Conservation (phyloP, 2,888 invertebrate genomes). For the Rhingia rostrata region DNA sequence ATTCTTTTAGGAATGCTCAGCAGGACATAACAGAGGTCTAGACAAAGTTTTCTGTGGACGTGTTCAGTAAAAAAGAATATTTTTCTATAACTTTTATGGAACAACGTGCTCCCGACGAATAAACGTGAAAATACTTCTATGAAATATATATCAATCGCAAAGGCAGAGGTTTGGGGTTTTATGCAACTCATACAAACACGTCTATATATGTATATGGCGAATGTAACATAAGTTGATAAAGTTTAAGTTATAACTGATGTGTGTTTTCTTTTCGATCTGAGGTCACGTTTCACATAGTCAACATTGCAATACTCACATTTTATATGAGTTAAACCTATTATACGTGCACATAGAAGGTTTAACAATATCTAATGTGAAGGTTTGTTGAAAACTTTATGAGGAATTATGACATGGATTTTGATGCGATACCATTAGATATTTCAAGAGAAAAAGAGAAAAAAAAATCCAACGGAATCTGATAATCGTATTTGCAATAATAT, state of each 20-base stretch:
- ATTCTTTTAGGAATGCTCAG: constrained; percentile 8
- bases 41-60: constrained; percentile 36
- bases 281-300: constrained; percentile 21
- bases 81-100: constrained; percentile 29
- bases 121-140: constrained; percentile 36
- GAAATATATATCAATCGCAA: constrained; percentile 37
- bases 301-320: constrained; percentile 8
- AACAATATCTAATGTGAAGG: neutral
- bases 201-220: neutral
- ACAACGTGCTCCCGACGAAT: constrained; percentile 14
- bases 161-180: constrained; percentile 13
- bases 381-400: constrained; percentile 1
- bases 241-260: constrained; percentile 6
- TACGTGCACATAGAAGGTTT: constrained; percentile 4
- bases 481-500: too few species aligned
- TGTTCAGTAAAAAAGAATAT: constrained; percentile 28
- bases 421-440: neutral
- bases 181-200: neutral
- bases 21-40: constrained; percentile 22
- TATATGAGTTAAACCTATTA: constrained; percentile 4
- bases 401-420: neutral
- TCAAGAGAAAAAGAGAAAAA: too few species aligned
- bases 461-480: too few species aligned
- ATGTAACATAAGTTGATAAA: constrained; percentile 20
- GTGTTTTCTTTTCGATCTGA: neutral